These are phyloP conservation scores for Leucopternis melanops DNA, from an alignment of 2,113 vertebrate genomes.

Conservation along the genomic window DNA sequence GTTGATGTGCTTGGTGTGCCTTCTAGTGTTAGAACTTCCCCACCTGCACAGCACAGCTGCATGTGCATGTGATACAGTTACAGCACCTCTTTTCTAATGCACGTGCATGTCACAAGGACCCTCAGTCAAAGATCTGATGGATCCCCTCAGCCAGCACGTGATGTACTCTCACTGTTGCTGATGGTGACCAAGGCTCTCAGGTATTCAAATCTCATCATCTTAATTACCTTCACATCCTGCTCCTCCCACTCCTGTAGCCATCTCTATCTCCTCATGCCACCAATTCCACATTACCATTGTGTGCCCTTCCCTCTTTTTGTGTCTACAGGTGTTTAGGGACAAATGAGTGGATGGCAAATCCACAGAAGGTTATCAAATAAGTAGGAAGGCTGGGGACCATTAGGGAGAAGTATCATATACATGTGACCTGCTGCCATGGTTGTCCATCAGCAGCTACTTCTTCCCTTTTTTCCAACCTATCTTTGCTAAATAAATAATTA, in stretches of 20 bases:
- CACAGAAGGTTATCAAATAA: not conserved
- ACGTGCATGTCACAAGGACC: too few species aligned
- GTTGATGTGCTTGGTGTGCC: not conserved
- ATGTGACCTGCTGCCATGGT: not conserved
- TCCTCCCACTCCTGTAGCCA: not conserved
- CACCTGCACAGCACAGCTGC: rapidly evolving
- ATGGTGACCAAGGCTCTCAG: not conserved
- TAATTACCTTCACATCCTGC: not conserved
- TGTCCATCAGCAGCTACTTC: not conserved
- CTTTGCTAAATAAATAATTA: not conserved
- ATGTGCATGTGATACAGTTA: too few species aligned
- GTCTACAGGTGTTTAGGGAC: not conserved
- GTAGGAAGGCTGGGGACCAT: not conserved
- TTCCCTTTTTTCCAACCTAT: not conserved
- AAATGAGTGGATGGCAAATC: not conserved
- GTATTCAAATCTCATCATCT: not conserved
- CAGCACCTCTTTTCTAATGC: not conserved
- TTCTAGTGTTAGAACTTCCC: not conserved
- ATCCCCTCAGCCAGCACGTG: not conserved
- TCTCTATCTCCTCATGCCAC: not conserved
- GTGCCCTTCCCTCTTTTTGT: not conserved
- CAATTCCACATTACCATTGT: not conserved
- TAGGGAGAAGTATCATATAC: not conserved
- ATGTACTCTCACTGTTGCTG: not conserved
- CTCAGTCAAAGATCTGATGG: not conserved